Base-by-base conservation (phyloP, 2,888 invertebrate species). In the Limnephilus marmoratus region DNA sequence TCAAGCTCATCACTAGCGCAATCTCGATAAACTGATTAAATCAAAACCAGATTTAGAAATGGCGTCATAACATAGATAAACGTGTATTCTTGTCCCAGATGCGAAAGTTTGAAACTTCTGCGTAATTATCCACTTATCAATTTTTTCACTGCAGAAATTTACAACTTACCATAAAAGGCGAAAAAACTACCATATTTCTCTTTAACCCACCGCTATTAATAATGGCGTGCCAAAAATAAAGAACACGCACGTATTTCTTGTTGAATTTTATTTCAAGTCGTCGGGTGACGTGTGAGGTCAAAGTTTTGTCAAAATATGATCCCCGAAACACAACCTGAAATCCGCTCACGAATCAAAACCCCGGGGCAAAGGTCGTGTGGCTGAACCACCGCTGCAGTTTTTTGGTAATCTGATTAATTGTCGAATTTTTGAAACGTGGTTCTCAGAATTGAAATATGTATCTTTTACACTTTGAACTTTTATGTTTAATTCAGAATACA, bases 251-350 rank as follows among this genome's bases (percentile, higher is more conserved):
- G 68, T 68, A 24, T 68, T 68, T 68, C 7, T n/a, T 68, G 2
- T 24, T 68, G 7, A n/a, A 68, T 45, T 45, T 45, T 45, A 68
- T 24, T 24, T 68, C 24, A 24, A 68, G 45, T 45, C 68, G n/a
- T 12, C 86, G 45, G 41, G 29, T 29, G 41, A 24, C 86, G 86
- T 45, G 86, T 29, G 45, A 45, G 86, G 49, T 86, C 86, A 86
- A 29, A 86, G 86, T 86, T 41, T 86, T 86, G 86, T 41, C 86
- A 86, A 86, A 45, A 86, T 45, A 86, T n/a, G 86, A 86, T n/a
- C 15, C 13, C 31, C 24, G 29, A 24, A 86, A 68, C 5, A n/a
- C 29, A 29, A 68, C 13, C n/a, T 86, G 86, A 86, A 29, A 86
- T 45, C 13, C 86, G 86, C 49, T 18, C 29, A 45, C 86, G 86